Base-by-base conservation (phyloP, 2,888 invertebrate genomes). In the Melieria omissa region DNA sequence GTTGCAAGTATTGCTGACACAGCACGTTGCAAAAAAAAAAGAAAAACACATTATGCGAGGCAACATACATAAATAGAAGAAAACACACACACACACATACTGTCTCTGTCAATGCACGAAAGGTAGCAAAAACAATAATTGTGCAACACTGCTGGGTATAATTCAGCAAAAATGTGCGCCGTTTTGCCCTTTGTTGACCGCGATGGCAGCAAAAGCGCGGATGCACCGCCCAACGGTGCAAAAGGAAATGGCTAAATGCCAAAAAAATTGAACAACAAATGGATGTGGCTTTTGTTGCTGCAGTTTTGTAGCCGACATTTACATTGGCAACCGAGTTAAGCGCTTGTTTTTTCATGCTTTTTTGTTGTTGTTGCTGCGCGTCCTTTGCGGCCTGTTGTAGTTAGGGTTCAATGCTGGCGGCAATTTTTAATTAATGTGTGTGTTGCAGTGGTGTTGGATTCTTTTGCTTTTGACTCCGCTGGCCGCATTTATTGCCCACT, bases 81-180 rank as follows among this genome's bases (percentile, higher is more conserved):
- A 29, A 29, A 29, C 29, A 29, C 29, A 29, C 14, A 29, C 29
- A 29, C 29, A 29, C 14, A 14, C 12, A 65, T 41, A 49, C 29
- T 1, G 16, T 16, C 29, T 29, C 1, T 29, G 29, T 29, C 29
- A 29, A 29, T 29, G 29, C 29, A 29, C 29, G n/a, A 6, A 60
- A n/a, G 14, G 49, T 42, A 64, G 16, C 29, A 7, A 64, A 9
- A 58, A 58, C 70, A 70, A 64, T 70, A 64, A 52, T 70, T 70
- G 70, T 42, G 60, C 49, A 64, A 60, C 61, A 65, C 63, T 70
- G 58, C 47, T 42, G 44, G 55, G 41, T 45, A 10, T 44, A 46
- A 61, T 68, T 12, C 10, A 52, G 47, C 47, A 68, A 61, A 61
- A 68, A 47, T 44, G 41, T 9, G 29, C 41, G 60, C 42, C n/a